Evolutionary conservation across 1,140 invertebrate species (phyloP).

Genomic region (Drosophila biarmipes): DNA sequence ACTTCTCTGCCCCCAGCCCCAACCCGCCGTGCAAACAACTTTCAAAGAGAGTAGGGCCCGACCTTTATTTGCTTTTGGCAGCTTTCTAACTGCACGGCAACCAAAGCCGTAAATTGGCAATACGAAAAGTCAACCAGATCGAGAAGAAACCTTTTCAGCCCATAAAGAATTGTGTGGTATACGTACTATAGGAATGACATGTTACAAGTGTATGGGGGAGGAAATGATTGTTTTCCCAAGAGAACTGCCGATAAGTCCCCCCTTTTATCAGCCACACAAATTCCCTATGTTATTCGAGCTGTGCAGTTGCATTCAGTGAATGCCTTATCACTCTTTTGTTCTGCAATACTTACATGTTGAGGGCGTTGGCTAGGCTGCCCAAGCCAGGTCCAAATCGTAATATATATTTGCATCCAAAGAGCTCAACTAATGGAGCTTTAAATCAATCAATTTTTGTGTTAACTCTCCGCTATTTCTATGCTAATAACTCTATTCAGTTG

Average conservation of each 20-base stretch:
- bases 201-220: neutral
- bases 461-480: constrained; percentile 17
- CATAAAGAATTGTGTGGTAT: neutral
- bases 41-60: constrained; percentile 40
- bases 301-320: constrained; percentile 12
- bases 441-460: constrained; percentile 26
- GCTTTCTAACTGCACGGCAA: constrained; percentile 68
- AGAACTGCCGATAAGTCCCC: constrained; percentile 45
- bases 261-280: constrained; percentile 16
- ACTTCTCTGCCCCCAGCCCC: constrained; percentile 17
- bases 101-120: constrained; percentile 53
- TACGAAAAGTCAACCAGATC: constrained; percentile 37
- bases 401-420: constrained; percentile 27
- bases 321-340: constrained; percentile 22
- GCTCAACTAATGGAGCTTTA: constrained; percentile 32
- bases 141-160: constrained; percentile 13
- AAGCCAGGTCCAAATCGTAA: constrained; percentile 11
- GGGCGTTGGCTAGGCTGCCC: constrained; percentile 23
- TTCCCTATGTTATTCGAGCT: constrained; percentile 1
- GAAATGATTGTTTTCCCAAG: constrained; percentile 34
- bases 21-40: constrained; percentile 44
- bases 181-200: neutral
- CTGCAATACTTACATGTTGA: constrained; percentile 44
- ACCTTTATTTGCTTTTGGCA: constrained; percentile 79
- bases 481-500: constrained; percentile 34